phyloP scores from a whole-genome alignment of 1,140 invertebrate species.

The Phenacoccus solenopsis region DNA sequence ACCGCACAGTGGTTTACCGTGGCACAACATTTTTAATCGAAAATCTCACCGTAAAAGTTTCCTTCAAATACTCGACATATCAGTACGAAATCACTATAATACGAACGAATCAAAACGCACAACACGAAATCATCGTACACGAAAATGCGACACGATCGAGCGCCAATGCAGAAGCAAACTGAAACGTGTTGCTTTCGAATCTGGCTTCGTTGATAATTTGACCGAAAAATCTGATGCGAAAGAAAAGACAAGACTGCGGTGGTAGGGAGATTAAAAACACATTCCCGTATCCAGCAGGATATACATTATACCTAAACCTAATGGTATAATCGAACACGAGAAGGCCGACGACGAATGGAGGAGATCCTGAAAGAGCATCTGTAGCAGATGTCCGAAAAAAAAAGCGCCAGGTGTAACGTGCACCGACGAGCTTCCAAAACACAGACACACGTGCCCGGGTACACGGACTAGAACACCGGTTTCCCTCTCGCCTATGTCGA shows the following conservation, averaged over 20 bases:
- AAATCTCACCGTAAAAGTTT: too few relatives aligned
- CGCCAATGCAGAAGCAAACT: background rate
- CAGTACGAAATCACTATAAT: too few relatives aligned
- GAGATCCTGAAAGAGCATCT: background rate
- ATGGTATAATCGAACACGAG: background rate
- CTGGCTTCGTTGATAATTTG: background rate
- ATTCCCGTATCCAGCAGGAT: background rate
- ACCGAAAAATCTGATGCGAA: background rate
- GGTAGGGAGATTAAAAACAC: background rate
- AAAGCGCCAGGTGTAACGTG: slow-evolving; percentile 8
- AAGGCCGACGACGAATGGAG: too few relatives aligned
- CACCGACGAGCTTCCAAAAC: background rate
- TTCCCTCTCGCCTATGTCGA: background rate
- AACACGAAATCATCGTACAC: too few relatives aligned
- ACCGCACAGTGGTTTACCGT: slow-evolving; percentile 1
- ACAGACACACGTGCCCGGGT: slow-evolving; percentile 1
- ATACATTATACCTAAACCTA: background rate
- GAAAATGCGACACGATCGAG: background rate
- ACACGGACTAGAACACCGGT: slow-evolving; percentile 7
- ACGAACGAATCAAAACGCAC: too few relatives aligned
- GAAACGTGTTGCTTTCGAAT: background rate
- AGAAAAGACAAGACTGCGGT: too few relatives aligned
- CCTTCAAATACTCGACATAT: too few relatives aligned
- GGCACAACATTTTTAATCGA: background rate
- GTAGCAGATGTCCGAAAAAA: slow-evolving; percentile 8